These are phyloP conservation scores for Marmota flaviventris DNA, from an alignment of 2,113 vertebrate species.

Conservation along the genomic window DNA sequence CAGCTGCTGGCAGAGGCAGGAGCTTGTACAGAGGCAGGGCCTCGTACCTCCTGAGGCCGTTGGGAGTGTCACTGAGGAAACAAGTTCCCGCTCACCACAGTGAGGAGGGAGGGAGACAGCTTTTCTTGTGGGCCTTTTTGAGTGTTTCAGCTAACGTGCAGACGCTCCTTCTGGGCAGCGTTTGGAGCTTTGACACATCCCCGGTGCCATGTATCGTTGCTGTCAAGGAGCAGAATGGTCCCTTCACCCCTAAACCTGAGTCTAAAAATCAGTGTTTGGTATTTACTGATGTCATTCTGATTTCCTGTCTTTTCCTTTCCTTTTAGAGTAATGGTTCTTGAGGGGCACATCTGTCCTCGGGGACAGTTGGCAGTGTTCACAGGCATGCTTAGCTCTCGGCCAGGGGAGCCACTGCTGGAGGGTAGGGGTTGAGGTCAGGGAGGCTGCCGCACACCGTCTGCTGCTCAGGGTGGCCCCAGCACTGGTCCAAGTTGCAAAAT, in stretches of 20 bases:
- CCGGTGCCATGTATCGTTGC: accelerated
- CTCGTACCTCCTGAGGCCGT: too few species aligned
- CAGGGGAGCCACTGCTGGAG: accelerated
- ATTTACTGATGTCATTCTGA: too few species aligned
- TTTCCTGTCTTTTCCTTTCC: too few species aligned
- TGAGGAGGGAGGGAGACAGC: not conserved
- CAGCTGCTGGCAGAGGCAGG: too few species aligned
- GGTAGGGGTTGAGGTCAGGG: not conserved
- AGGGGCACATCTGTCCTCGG: not conserved
- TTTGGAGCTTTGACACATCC: not conserved
- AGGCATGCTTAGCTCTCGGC: accelerated
- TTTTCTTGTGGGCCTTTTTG: too few species aligned
- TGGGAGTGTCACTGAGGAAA: too few species aligned
- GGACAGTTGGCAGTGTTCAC: too few species aligned
- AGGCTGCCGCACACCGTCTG: accelerated
- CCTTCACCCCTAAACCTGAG: too few species aligned
- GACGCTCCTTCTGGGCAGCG: accelerated
- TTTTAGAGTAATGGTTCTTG: not conserved
- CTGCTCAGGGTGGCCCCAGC: accelerated
- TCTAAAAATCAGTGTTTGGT: too few species aligned
- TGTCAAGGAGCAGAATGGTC: too few species aligned
- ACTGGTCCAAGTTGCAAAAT: accelerated
- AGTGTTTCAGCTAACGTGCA: not conserved
- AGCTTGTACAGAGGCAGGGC: too few species aligned
- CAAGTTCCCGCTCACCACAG: too few species aligned